Evolutionary conservation across 2,888 invertebrate species (phyloP).

Genomic region (Ischnura elegans): DNA sequence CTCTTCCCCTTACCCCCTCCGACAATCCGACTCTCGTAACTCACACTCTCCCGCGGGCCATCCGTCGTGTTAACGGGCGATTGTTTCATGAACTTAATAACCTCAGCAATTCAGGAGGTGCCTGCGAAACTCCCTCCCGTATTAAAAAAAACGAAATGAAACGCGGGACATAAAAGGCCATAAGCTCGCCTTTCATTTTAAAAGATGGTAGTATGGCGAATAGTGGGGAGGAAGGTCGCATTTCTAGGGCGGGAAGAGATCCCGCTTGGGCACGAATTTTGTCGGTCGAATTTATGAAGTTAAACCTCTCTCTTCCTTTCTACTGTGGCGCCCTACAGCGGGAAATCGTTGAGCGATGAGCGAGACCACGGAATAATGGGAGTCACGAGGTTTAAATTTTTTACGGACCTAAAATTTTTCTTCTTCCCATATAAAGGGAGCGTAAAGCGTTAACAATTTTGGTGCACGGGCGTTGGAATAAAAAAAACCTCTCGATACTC

Average conservation of each 20-base stretch:
- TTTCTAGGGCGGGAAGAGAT: neutral
- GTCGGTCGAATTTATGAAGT: neutral
- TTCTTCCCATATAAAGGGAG: neutral
- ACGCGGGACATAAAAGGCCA: neutral
- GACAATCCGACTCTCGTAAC: neutral
- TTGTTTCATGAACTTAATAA: conserved; percentile 24
- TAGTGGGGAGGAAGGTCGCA: no score
- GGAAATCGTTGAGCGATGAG: neutral
- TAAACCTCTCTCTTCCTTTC: no score
- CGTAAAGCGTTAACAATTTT: neutral
- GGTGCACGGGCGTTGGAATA: no score
- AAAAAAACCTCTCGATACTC: no score
- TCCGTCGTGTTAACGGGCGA: conserved; percentile 20
- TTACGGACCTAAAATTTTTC: neutral
- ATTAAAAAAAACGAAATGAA: neutral
- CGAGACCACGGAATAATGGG: neutral
- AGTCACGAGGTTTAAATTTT: neutral
- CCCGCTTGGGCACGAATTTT: conserved; percentile 2
- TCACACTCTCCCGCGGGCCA: conserved; percentile 4
- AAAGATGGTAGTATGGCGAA: no score
- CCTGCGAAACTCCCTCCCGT: neutral
- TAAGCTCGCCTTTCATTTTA: conserved; percentile 35
- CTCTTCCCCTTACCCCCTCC: neutral
- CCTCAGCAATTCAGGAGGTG: conserved; percentile 24
- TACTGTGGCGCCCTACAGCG: neutral